A percentile compares a stretch with the other conserved stretches of the same genome.
Conservation (phyloP, 1,140 invertebrate genomes). For the Drosophila pseudoananassae region DNA sequence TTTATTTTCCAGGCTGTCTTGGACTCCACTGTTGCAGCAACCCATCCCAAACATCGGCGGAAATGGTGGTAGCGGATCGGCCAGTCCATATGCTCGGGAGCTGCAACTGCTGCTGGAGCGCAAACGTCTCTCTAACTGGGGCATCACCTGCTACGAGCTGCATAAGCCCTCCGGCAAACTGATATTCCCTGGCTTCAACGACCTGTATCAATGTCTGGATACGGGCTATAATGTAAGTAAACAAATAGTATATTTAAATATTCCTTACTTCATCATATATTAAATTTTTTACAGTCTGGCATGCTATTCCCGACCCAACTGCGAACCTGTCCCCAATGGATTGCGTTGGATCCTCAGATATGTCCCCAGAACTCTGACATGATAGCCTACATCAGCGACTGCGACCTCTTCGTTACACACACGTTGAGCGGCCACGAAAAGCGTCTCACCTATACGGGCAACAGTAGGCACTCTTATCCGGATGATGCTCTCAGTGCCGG, state of each 20-base stretch:
- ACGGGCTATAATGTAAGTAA: constrained; percentile 87
- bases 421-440: constrained; percentile 89
- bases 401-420: constrained; percentile 95
- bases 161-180: constrained; percentile 92
- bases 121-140: constrained; percentile 95
- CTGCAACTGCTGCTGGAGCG: constrained; percentile 96
- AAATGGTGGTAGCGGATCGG: constrained; percentile 83
- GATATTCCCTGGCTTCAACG: constrained; percentile 95
- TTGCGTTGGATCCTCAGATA: constrained; percentile 94
- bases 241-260: not conserved
- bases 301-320: constrained; percentile 90
- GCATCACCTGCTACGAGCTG: constrained; percentile 96
- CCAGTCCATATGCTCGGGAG: constrained; percentile 88
- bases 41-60: constrained; percentile 87
- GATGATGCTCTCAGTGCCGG: constrained; percentile 96
- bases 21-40: constrained; percentile 90
- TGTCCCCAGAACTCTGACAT: constrained; percentile 94
- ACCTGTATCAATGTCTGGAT: constrained; percentile 92
- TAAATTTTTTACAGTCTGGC: constrained; percentile 85
- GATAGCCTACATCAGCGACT: constrained; percentile 94
- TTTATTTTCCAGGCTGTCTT: constrained; percentile 85
- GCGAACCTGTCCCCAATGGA: constrained; percentile 87
- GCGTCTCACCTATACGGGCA: constrained; percentile 93
- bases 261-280: not conserved
- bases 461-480: constrained; percentile 88